phyloP scores from a whole-genome alignment of 2,888 invertebrate species.

The Gastrophysa polygoni region DNA sequence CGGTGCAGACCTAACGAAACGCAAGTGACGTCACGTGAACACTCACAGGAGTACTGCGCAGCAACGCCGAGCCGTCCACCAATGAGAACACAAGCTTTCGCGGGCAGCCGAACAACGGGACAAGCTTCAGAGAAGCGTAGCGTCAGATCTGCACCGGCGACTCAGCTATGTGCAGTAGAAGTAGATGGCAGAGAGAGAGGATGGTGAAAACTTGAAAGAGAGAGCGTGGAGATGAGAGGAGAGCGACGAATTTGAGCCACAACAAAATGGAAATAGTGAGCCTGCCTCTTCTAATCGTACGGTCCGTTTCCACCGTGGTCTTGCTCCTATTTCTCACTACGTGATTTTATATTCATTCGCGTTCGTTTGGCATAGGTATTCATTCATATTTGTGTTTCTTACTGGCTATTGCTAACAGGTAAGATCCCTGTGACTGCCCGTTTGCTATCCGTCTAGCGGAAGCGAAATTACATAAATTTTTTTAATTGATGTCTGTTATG shows the following conservation, averaged over 20 bases:
- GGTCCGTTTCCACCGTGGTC: conserved; percentile 58
- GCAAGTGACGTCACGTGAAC: conserved; percentile 46
- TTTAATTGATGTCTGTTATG: conserved; percentile 5
- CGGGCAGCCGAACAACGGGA: conserved; percentile 46
- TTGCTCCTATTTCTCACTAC: conserved; percentile 53
- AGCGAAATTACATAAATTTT: neutral
- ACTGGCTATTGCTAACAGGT: conserved; percentile 53
- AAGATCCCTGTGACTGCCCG: conserved; percentile 55
- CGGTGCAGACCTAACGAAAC: conserved; percentile 40
- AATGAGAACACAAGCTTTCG: conserved; percentile 50
- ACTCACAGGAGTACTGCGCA: conserved; percentile 47
- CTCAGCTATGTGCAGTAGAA: conserved; percentile 52
- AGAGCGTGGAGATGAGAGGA: conserved; percentile 60
- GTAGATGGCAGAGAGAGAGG: conserved; percentile 59
- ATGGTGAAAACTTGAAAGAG: conserved; percentile 60
- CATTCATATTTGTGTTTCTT: conserved; percentile 49
- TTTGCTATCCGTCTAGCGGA: conserved; percentile 17
- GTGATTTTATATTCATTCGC: conserved; percentile 48
- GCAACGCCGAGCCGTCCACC: conserved; percentile 41
- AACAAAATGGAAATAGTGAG: conserved; percentile 59
- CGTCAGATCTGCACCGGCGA: conserved; percentile 47
- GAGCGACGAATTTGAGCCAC: conserved; percentile 61
- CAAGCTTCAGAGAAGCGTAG: conserved; percentile 49
- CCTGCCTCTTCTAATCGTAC: conserved; percentile 59
- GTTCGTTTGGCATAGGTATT: conserved; percentile 49